Evolutionary conservation across 2,797 vertebrate species (phyloP), one percentile per base, ranked within the genome.

Genomic region (Enteromius unitaeniatus): DNA sequence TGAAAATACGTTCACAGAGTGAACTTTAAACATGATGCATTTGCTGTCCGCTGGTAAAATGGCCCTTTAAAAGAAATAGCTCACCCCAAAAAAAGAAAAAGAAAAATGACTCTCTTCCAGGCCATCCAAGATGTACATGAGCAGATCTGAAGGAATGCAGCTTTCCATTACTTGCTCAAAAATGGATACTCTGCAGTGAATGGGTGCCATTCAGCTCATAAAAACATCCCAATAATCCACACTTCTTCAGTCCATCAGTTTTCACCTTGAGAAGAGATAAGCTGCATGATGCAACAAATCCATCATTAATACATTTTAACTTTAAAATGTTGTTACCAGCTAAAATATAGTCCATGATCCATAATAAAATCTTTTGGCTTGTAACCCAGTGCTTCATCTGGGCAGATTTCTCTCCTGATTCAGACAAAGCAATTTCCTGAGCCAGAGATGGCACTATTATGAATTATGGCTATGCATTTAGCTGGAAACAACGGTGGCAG

Each of bases 21-120:
- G 47, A 78, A 68, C 74, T 83, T 83, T 77, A 55, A 77, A 58
- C 58, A 75, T 82, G 69, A 82, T 42, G 60, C 45, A n/a, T 42
- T 67, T 70, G 42, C 28, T 49, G 53, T 64, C 69, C 3, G 5
- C 42, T 37, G 34, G 28, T 37, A 62, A 45, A 60, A 23, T 31
- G 37, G 2, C 64, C 37, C 45, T 42, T 42, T 77, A 40, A 21
- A 17, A 8, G 60, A 6, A 62, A 60, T 26, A 14, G 58, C 23
- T 23, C n/a, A 4, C n/a, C 55, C n/a, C 4, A 26, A 14, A 60
- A 23, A 58, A 23, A 58, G 3, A 11, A 11, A 60, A 60, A 26
- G 11, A 13, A 23, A 60, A 6, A 26, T 26, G 0, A 60, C 58
- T 6, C 23, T 5, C n/a, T 1, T 55, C 9, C 53, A n/a, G 21